A percentile compares a stretch with the other conserved stretches of the same genome.
Conservation (phyloP, 2,888 invertebrate species). For the Thymelicus lineola region DNA sequence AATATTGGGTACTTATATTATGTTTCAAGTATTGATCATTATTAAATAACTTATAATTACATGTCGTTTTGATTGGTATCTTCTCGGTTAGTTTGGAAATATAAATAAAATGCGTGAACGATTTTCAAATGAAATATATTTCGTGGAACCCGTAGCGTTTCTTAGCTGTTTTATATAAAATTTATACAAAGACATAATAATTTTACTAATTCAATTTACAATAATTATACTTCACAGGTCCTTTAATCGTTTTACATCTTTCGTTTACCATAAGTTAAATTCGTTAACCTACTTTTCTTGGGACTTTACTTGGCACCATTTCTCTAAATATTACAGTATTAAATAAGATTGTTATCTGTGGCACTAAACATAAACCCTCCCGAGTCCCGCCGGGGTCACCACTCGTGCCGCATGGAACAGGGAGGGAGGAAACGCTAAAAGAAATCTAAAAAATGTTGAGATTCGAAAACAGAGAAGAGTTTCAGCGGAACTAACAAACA, state of each 20-base stretch:
- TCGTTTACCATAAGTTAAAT: slow-evolving; percentile 56
- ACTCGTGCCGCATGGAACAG: background rate
- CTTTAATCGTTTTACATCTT: slow-evolving; percentile 62
- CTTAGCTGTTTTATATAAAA: slow-evolving; percentile 80
- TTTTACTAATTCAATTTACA: slow-evolving; percentile 62
- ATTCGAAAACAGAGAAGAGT: slow-evolving; percentile 74
- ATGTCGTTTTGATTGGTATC: background rate
- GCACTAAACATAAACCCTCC: slow-evolving; percentile 30
- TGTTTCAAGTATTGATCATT: slow-evolving; percentile 27
- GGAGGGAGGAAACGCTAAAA: slow-evolving; percentile 70
- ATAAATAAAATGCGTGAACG: slow-evolving; percentile 53
- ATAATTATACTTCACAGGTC: slow-evolving; percentile 59
- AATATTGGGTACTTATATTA: slow-evolving; percentile 23
- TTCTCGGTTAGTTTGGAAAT: background rate
- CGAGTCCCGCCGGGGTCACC: background rate
- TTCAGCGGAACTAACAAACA: slow-evolving; percentile 60
- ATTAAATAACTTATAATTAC: slow-evolving; percentile 13
- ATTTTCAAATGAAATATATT: slow-evolving; percentile 82
- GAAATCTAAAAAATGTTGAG: slow-evolving; percentile 67
- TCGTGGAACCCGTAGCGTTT: slow-evolving; percentile 85
- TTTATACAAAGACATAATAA: slow-evolving; percentile 74
- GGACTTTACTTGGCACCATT: slow-evolving; percentile 74
- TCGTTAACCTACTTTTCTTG: slow-evolving; percentile 61
- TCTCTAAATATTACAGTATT: slow-evolving; percentile 50
- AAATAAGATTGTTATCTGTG: slow-evolving; percentile 37